Base-by-base conservation (phyloP, 2,888 invertebrate genomes). In the Limnephilus lunatus region DNA sequence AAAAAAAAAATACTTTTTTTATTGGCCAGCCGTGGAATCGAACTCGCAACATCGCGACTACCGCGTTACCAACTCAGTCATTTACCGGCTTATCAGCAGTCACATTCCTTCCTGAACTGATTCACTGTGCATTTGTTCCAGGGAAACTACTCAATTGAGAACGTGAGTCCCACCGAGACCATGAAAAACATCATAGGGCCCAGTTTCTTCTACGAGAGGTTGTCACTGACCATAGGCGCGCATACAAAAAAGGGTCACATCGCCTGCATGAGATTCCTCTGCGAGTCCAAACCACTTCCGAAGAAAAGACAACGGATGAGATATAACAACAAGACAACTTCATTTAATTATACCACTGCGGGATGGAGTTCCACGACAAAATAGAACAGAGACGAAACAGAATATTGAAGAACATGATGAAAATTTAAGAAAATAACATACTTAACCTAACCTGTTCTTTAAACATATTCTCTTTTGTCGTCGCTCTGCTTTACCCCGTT, bases 141-240 rank as follows among this genome's bases (percentile, higher is more conserved):
- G 92, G 92, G 85, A 39, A 92, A 92, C 81, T 92, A 92, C 81
- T 91, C 91, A 0, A 44, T 91, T 25, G 14, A 31, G 5, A 25
- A 35, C 12, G 14, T 82, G 9, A 81, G 44, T 31, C 68, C 53
- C n/a, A 85, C 48, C 30, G 89, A 19, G 30, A 44, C 91, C 11
- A 19, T 83, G 9, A 89, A 91, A 7, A n/a, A 44, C 1, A 15
- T 92, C 39, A 0, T 89, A 2, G 92, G 92, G 31, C n/a, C 82
- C 1, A 91, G 68, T 1, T 91, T 92, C 82, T 92, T 92, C 81
- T 92, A 92, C 85, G 30, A 88, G 19, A 86, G 68, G n/a, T 11
- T 91, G 4, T 35, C 88, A n/a, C 32, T 89, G 39, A 88, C 80
- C n/a, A 9, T 85, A 9, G 91, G 83, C 31, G 19, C n/a, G 87